These are phyloP conservation scores for Manis crassicaudata DNA, from an alignment of 2,797 vertebrate species.

Conservation along the genomic window DNA sequence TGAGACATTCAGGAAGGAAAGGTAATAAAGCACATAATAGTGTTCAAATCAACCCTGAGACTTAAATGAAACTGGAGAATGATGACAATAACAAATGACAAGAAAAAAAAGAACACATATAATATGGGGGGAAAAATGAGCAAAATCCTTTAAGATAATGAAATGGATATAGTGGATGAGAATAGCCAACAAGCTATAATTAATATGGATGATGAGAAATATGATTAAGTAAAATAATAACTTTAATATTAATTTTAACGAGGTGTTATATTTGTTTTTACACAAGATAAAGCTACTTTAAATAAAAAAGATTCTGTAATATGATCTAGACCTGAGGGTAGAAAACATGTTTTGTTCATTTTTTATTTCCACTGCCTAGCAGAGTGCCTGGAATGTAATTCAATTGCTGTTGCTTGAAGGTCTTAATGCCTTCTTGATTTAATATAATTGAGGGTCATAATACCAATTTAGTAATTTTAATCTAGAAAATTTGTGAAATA, in stretches of 20 bases:
- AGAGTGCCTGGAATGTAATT: slow-evolving; percentile 57
- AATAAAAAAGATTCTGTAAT: slow-evolving; percentile 40
- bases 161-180: neutral
- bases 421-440: slow-evolving; percentile 38
- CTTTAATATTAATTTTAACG: slow-evolving; percentile 59
- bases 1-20: neutral
- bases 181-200: slow-evolving; percentile 46
- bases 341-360: slow-evolving; percentile 49
- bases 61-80: neutral
- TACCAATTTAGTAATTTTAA: slow-evolving; percentile 67
- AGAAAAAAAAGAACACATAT: neutral
- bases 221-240: slow-evolving; percentile 39
- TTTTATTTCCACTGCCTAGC: slow-evolving; percentile 34
- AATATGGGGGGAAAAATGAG: neutral
- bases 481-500: slow-evolving; percentile 55
- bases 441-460: slow-evolving; percentile 64
- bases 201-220: slow-evolving; percentile 42
- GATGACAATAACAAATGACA: neutral
- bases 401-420: slow-evolving; percentile 47
- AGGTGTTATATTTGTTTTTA: slow-evolving; percentile 16
- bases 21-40: neutral
- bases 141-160: slow-evolving; percentile 15
- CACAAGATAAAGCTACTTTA: neutral
- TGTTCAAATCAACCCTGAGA: neutral
- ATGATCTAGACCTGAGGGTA: slow-evolving; percentile 11